These are phyloP conservation scores for Drosophila grimshawi DNA, from an alignment of 1,140 invertebrate genomes.

Conservation along the genomic window DNA sequence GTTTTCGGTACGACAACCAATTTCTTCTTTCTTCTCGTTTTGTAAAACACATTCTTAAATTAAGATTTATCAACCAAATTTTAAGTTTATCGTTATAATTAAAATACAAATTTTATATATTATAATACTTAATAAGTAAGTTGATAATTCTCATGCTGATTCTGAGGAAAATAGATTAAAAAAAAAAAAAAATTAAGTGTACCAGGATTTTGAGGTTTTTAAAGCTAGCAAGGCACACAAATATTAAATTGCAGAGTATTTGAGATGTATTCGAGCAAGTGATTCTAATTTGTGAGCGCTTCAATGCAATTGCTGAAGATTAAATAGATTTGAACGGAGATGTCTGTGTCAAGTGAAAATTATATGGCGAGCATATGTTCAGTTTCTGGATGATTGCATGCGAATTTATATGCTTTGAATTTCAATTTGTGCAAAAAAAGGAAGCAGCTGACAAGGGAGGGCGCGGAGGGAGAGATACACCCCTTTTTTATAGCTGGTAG, in stretches of 20 bases:
- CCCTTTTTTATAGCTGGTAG: conserved; percentile 40
- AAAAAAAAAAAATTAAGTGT: no score
- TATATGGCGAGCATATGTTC: conserved; percentile 75
- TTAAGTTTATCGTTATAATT: no score
- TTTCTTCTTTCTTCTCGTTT: no score
- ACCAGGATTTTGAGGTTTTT: neutral
- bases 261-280: neutral
- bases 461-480: conserved; percentile 27
- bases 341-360: conserved; percentile 46
- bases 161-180: neutral
- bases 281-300: conserved; percentile 1
- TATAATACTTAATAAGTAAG: no score
- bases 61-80: no score
- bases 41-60: no score
- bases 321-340: neutral
- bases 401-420: conserved; percentile 77
- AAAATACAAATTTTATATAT: no score
- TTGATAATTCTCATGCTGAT: neutral
- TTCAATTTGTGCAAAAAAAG: conserved; percentile 56
- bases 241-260: neutral
- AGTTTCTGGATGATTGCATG: conserved; percentile 73
- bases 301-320: neutral
- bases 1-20: no score
- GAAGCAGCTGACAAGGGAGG: neutral
- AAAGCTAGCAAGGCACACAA: neutral